Percentiles rank a stretch among this genome's conserved stretches.
These are phyloP conservation scores for Parasteatoda lunata DNA, from an alignment of 2,888 invertebrate genomes.

Conservation along the genomic window DNA sequence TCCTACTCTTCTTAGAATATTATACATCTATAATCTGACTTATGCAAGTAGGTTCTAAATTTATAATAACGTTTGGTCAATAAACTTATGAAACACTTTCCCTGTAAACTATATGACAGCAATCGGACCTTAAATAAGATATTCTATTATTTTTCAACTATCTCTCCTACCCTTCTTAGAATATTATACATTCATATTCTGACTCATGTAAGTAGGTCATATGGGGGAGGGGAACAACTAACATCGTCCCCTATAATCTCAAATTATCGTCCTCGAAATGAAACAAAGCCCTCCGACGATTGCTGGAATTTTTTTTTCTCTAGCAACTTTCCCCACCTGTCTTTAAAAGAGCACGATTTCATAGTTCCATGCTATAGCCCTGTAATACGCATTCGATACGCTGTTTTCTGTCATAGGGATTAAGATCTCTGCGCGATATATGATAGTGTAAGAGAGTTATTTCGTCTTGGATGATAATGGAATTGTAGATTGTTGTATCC, in stretches of 20 bases:
- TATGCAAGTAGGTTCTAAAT: no score
- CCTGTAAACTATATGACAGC: no score
- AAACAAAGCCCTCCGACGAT: neutral
- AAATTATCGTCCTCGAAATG: neutral
- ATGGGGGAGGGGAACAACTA: neutral
- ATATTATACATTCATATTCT: neutral
- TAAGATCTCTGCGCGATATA: constrained; percentile 28
- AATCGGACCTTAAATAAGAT: neutral
- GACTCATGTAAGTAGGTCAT: constrained; percentile 2
- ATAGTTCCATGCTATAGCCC: neutral
- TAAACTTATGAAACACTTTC: no score
- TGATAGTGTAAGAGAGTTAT: constrained; percentile 1
- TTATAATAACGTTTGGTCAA: no score
- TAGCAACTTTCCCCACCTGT: neutral
- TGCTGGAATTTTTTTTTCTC: neutral
- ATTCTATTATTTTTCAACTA: neutral
- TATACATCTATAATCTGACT: no score
- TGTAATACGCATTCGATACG: constrained; percentile 3
- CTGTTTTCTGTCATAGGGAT: constrained; percentile 8
- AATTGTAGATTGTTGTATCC: neutral
- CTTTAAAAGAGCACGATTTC: neutral
- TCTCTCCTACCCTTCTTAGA: neutral
- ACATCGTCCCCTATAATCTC: neutral
- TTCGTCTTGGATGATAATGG: neutral
- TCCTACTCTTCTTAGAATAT: no score